Evolutionary conservation across 35 echinoderm and acorn worm species (phyloP).

Genomic region (Lytechinus variegatus): DNA sequence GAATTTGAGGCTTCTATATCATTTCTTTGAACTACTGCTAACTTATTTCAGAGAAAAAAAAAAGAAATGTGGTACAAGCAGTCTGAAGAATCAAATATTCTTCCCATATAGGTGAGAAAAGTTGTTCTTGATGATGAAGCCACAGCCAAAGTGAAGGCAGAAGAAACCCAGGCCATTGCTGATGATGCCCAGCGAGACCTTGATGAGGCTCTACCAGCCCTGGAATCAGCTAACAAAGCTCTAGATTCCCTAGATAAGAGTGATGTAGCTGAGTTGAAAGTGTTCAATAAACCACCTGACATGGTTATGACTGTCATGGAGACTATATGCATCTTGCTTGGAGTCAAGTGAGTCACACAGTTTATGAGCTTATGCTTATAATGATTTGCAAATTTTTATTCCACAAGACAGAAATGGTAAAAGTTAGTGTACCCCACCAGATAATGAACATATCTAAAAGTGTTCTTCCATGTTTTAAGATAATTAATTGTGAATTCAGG

Average conservation of each 20-base stretch:
- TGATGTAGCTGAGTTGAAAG: conserved; percentile 94
- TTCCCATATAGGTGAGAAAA: conserved; percentile 82
- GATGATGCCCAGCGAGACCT: conserved; percentile 96
- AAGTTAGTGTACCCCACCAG: no score
- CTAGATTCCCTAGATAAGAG: conserved; percentile 92
- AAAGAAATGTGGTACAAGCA: no score
- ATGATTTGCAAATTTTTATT: no score
- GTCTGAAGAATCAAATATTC: background rate
- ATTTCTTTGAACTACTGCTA: background rate
- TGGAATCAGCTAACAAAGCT: conserved; percentile 91
- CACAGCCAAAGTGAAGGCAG: conserved; percentile 88
- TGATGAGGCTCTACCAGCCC: conserved; percentile 87
- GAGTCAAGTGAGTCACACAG: conserved; percentile 79
- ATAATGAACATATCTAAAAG: no score
- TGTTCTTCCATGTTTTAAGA: no score
- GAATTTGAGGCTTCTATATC: background rate
- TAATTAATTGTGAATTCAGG: no score
- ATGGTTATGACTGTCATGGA: conserved; percentile 98
- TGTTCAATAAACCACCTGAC: conserved; percentile 93
- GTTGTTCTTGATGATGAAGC: conserved; percentile 95
- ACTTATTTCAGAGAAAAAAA: background rate
- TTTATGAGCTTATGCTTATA: background rate
- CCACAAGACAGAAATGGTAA: no score
- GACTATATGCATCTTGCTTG: conserved; percentile 85
- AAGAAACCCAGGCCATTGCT: conserved; percentile 96